phyloP scores from a whole-genome alignment of 2,888 invertebrate genomes.

The Ophioninae sp. region DNA sequence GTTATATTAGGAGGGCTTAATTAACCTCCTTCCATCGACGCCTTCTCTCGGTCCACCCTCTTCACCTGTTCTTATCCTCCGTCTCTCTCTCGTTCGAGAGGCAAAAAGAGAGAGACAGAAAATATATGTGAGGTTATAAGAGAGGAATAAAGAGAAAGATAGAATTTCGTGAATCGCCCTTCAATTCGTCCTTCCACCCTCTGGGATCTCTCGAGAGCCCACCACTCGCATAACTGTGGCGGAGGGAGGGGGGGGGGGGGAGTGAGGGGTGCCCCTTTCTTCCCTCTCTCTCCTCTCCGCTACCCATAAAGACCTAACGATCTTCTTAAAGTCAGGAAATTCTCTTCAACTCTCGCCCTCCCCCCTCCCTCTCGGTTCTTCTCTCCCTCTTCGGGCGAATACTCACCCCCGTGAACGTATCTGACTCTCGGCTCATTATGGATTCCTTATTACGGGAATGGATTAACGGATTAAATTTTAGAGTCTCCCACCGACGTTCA shows the following conservation, averaged over 20 bases:
- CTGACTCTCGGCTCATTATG: slow-evolving; percentile 72
- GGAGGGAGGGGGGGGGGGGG: not conserved
- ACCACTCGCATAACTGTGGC: slow-evolving; percentile 51
- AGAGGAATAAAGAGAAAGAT: not conserved
- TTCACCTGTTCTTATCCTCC: slow-evolving; percentile 22
- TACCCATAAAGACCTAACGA: slow-evolving; percentile 32
- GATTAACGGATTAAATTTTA: slow-evolving; percentile 75
- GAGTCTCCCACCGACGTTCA: slow-evolving; percentile 50
- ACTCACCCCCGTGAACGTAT: slow-evolving; percentile 49
- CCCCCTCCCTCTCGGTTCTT: slow-evolving; percentile 11
- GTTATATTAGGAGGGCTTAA: slow-evolving; percentile 77
- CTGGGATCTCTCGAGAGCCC: slow-evolving; percentile 39
- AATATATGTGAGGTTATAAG: not conserved
- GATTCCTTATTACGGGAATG: slow-evolving; percentile 74
- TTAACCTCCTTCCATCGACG: slow-evolving; percentile 73
- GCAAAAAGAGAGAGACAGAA: slow-evolving; percentile 9
- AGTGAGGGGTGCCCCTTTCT: slow-evolving; percentile 41
- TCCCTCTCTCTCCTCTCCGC: slow-evolving; percentile 29
- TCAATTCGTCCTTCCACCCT: slow-evolving; percentile 18
- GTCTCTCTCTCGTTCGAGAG: slow-evolving; percentile 27
- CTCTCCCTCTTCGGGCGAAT: slow-evolving; percentile 18
- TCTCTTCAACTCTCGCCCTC: not conserved
- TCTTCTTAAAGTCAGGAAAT: slow-evolving; percentile 38
- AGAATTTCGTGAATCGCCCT: slow-evolving; percentile 52
- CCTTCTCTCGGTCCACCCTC: slow-evolving; percentile 45